phyloP scores from a whole-genome alignment of 1,140 invertebrate genomes.

The Drosophila bifasciata region DNA sequence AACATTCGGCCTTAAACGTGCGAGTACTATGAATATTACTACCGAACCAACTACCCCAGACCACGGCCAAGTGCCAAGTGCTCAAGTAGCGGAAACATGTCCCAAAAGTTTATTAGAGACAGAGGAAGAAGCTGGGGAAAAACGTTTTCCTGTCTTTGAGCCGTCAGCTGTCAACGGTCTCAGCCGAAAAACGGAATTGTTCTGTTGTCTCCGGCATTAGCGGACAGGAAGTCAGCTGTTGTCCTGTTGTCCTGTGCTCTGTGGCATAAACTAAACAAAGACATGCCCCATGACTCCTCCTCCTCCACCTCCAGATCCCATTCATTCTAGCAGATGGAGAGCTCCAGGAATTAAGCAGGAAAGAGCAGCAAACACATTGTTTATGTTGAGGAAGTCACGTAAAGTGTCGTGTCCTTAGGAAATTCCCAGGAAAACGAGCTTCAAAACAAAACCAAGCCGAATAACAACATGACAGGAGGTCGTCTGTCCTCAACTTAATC shows the following conservation, averaged over 20 bases:
- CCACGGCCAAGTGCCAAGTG: slow-evolving; percentile 25
- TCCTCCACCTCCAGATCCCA: neutral
- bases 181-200: slow-evolving; percentile 26
- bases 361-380: slow-evolving; percentile 62
- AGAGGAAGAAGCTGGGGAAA: slow-evolving; percentile 1
- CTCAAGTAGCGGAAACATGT: slow-evolving; percentile 21
- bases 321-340: slow-evolving; percentile 1
- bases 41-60: neutral
- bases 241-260: slow-evolving; percentile 49
- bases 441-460: slow-evolving; percentile 5
- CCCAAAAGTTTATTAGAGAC: slow-evolving; percentile 44
- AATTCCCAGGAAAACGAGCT: slow-evolving; percentile 28
- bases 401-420: slow-evolving; percentile 47
- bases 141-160: slow-evolving; percentile 18
- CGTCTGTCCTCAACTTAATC: slow-evolving; percentile 10
- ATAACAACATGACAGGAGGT: slow-evolving; percentile 7
- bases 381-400: slow-evolving; percentile 73
- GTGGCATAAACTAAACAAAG: slow-evolving; percentile 65
- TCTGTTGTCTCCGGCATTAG: slow-evolving; percentile 58
- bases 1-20: slow-evolving; percentile 33
- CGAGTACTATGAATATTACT: no score
- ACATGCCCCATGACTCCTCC: slow-evolving; percentile 17
- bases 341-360: slow-evolving; percentile 2
- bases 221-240: slow-evolving; percentile 59
- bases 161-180: slow-evolving; percentile 60